phyloP scores from a whole-genome alignment of 2,888 invertebrate genomes.

The Agriopis leucophaearia region DNA sequence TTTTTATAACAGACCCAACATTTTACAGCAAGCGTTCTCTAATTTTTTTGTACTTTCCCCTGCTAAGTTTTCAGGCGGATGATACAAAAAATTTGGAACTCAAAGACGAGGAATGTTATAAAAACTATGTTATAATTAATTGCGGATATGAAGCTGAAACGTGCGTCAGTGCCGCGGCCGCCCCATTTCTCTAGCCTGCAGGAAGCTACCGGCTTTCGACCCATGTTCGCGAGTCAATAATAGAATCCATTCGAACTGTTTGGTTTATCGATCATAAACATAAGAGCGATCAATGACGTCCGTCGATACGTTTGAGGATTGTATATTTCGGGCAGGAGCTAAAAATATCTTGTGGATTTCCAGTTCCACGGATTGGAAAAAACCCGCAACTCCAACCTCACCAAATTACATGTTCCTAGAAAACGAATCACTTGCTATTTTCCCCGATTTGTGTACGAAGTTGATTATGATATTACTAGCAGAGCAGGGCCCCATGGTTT shows the following conservation, averaged over 20 bases:
- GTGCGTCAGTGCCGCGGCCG: conserved; percentile 69
- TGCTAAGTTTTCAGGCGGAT: background rate
- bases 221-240: conserved; percentile 82
- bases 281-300: conserved; percentile 59
- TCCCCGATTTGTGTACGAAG: too few relatives aligned
- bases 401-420: too few relatives aligned
- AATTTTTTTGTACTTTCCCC: background rate
- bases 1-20: background rate
- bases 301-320: conserved; percentile 41
- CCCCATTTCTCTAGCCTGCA: conserved; percentile 75
- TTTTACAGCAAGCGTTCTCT: background rate
- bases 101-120: conserved; percentile 7
- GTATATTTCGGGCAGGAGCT: conserved; percentile 28
- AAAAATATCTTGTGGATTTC: conserved; percentile 5
- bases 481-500: too few relatives aligned
- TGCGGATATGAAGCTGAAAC: conserved; percentile 77
- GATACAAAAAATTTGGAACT: background rate
- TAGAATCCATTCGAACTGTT: conserved; percentile 73
- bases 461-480: too few relatives aligned
- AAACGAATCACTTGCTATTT: too few relatives aligned
- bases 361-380: background rate
- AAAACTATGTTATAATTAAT: conserved; percentile 67
- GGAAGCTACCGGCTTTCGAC: conserved; percentile 76
- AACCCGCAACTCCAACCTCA: background rate
- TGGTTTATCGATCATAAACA: conserved; percentile 68